Conservation (phyloP, 2,888 invertebrate genomes). For the Didymodactylos carnosus region DNA sequence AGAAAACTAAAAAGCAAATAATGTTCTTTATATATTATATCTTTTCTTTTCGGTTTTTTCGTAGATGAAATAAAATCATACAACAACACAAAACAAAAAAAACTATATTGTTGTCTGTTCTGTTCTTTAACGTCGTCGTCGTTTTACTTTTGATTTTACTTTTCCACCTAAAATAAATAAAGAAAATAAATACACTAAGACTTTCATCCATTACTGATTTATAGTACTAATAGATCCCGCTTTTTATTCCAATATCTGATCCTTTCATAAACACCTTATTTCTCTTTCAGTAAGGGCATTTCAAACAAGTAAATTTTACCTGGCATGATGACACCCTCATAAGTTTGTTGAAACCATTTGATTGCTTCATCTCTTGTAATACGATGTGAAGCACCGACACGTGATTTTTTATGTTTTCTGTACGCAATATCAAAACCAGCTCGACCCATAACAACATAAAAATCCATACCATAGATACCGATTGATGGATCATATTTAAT, state of each 20-base stretch:
- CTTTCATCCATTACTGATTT: too few species aligned
- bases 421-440: conserved; percentile 89
- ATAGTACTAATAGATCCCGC: too few species aligned
- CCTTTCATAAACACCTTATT: too few species aligned
- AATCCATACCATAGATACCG: conserved; percentile 90
- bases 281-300: too few species aligned
- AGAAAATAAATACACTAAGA: too few species aligned
- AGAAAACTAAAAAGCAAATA: too few species aligned
- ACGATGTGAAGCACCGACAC: conserved; percentile 77
- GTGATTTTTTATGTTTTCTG: conserved; percentile 72
- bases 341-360: conserved; percentile 80
- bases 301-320: background rate
- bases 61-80: too few species aligned
- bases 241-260: too few species aligned
- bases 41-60: too few species aligned
- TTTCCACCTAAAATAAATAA: background rate
- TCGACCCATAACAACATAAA: conserved; percentile 90
- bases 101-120: too few species aligned
- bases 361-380: conserved; percentile 92
- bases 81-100: too few species aligned
- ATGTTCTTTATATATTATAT: too few species aligned
- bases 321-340: conserved; percentile 12
- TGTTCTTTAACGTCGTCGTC: background rate
- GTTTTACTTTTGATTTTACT: background rate
- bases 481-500: conserved; percentile 35